A percentile compares a stretch with the other conserved stretches of the same genome.
These are phyloP conservation scores for Takifugu flavidus DNA, from an alignment of 2,113 vertebrate species.

Conservation along the genomic window DNA sequence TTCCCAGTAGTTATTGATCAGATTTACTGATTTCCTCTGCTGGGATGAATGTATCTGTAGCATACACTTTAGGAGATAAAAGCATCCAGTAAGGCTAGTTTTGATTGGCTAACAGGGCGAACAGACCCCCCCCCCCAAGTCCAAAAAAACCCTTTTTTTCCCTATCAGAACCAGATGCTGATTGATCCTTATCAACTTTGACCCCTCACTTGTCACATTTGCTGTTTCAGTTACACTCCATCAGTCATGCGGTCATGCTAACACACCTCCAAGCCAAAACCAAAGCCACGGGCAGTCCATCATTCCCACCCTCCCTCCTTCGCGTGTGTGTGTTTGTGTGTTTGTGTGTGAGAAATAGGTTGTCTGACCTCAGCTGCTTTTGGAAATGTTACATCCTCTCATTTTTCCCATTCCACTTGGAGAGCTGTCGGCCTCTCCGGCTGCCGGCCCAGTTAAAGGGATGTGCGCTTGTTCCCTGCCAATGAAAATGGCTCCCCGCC, in stretches of 20 bases:
- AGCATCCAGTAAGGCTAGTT: background rate
- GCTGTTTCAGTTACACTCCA: slow-evolving; percentile 19
- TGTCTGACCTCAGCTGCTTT: slow-evolving; percentile 54
- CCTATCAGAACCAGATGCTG: background rate
- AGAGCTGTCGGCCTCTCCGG: slow-evolving; percentile 31
- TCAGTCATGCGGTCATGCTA: slow-evolving; percentile 20
- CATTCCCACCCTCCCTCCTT: slow-evolving; percentile 6
- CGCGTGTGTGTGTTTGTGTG: slow-evolving; percentile 16
- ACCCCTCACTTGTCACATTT: background rate
- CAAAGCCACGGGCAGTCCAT: slow-evolving; percentile 40
- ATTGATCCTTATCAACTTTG: background rate
- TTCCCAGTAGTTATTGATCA: too few species aligned
- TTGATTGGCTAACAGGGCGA: too few species aligned
- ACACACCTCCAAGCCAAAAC: slow-evolving; percentile 30
- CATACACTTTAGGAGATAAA: background rate
- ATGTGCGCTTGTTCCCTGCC: slow-evolving; percentile 72
- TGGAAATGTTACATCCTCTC: slow-evolving; percentile 57
- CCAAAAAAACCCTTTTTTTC: too few species aligned
- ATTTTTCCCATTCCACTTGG: slow-evolving; percentile 49
- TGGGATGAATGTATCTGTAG: too few species aligned
- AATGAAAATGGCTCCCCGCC: slow-evolving; percentile 66
- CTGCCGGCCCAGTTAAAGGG: slow-evolving; percentile 56
- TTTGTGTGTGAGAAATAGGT: slow-evolving; percentile 30
- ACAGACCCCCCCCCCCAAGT: too few species aligned
- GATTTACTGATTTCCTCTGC: too few species aligned